phyloP scores from a whole-genome alignment of 2,113 vertebrate genomes.

The Bungarus multicinctus region DNA sequence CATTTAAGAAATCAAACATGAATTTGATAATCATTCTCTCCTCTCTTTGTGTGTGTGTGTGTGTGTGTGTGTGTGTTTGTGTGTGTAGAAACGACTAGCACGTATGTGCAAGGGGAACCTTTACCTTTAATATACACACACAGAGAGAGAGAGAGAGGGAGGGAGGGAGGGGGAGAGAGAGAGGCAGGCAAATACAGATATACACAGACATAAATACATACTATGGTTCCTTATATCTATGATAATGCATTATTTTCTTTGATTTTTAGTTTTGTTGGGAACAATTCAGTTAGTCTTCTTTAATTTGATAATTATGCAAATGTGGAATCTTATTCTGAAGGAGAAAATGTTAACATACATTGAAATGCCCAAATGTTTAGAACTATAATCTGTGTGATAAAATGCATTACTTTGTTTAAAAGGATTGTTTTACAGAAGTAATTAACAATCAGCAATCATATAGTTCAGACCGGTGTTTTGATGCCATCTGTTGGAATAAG shows the following conservation, averaged over 20 bases:
- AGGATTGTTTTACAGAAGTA: slow-evolving; percentile 81
- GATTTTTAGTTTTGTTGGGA: slow-evolving; percentile 50
- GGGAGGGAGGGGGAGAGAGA: not conserved
- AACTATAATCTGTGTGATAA: slow-evolving; percentile 82
- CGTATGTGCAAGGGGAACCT: too few species aligned
- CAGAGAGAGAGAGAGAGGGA: too few species aligned
- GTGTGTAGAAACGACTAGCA: too few species aligned
- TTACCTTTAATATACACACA: too few species aligned
- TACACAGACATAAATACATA: not conserved
- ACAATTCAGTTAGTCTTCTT: slow-evolving; percentile 71
- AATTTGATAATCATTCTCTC: slow-evolving; percentile 52
- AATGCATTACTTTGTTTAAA: slow-evolving; percentile 80
- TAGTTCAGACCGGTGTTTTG: slow-evolving; percentile 90
- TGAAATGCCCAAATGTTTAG: slow-evolving; percentile 71
- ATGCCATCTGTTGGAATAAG: slow-evolving; percentile 99
- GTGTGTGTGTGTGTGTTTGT: too few species aligned
- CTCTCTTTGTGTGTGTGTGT: not conserved
- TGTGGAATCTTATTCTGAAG: slow-evolving; percentile 73
- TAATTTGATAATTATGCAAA: slow-evolving; percentile 78
- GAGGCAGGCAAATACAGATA: not conserved
- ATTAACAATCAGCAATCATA: slow-evolving; percentile 82
- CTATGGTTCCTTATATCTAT: slow-evolving; percentile 52
- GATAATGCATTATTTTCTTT: slow-evolving; percentile 61
- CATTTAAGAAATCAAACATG: slow-evolving; percentile 47
- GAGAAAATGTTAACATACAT: slow-evolving; percentile 78